These are phyloP conservation scores for Petrocephalus schoutedeni DNA, from an alignment of 2,797 vertebrate species.

Conservation along the genomic window DNA sequence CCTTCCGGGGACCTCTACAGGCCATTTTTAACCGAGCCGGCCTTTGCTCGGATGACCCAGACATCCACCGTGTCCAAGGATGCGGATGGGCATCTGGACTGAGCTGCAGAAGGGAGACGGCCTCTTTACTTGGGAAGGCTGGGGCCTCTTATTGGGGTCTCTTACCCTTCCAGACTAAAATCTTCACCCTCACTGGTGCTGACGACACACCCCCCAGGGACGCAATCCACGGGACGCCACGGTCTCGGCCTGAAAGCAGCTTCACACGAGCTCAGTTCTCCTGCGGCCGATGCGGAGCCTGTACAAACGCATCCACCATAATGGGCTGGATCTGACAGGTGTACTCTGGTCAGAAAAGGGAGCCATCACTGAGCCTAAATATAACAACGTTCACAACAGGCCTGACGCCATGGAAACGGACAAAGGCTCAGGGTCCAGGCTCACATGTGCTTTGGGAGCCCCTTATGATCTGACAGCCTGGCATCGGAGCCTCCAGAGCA, in stretches of 20 bases:
- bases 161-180: background rate
- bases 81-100: background rate
- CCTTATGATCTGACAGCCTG: background rate
- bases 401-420: background rate
- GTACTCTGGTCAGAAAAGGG: background rate
- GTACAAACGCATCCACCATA: background rate
- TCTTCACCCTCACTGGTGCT: background rate
- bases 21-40: background rate
- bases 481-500: background rate
- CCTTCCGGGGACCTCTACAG: background rate
- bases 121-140: background rate
- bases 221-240: background rate
- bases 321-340: background rate
- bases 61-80: background rate
- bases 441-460: background rate
- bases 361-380: background rate
- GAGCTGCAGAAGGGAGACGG: background rate
- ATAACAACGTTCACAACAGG: background rate
- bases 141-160: background rate
- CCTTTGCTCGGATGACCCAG: background rate
- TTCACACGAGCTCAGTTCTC: background rate
- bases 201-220: background rate
- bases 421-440: background rate
- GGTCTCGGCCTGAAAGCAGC: background rate
- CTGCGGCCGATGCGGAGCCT: background rate